Percentiles rank a stretch among this genome's conserved stretches.
phyloP scores from a whole-genome alignment of 1,140 invertebrate species.

The Scaptomyza hsui region DNA sequence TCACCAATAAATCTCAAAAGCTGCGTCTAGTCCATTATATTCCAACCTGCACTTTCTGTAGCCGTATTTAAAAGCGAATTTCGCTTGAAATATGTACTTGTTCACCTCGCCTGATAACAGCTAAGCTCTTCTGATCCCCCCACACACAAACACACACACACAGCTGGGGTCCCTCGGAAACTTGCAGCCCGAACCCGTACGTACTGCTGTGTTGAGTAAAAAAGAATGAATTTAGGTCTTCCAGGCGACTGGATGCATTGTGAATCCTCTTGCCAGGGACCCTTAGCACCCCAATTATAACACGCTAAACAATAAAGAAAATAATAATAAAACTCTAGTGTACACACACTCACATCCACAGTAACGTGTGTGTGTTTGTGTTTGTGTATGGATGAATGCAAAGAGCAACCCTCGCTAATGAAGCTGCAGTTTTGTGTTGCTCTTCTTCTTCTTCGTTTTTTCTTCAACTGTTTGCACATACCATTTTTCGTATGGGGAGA shows the following conservation, averaged over 20 bases:
- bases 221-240: constrained; percentile 54
- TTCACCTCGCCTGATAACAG: constrained; percentile 47
- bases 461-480: constrained; percentile 32
- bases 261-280: constrained; percentile 32
- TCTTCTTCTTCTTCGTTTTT: constrained; percentile 2
- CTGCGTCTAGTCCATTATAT: background rate
- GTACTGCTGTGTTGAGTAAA: background rate
- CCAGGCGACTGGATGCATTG: constrained; percentile 54
- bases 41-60: background rate
- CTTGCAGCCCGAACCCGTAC: constrained; percentile 20
- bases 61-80: background rate
- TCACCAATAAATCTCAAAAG: too few relatives aligned
- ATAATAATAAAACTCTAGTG: constrained; percentile 77
- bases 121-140: constrained; percentile 69
- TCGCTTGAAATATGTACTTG: constrained; percentile 16
- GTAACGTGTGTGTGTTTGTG: background rate
- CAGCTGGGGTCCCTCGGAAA: constrained; percentile 7
- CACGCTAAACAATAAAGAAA: constrained; percentile 81
- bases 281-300: constrained; percentile 70
- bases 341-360: constrained; percentile 31
- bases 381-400: constrained; percentile 31
- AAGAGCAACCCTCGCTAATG: constrained; percentile 62
- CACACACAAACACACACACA: constrained; percentile 16
- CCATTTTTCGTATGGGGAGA: constrained; percentile 2
- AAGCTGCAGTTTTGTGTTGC: constrained; percentile 49